These are phyloP conservation scores for Agonopterix arenella DNA, from an alignment of 2,888 invertebrate genomes.

Conservation along the genomic window DNA sequence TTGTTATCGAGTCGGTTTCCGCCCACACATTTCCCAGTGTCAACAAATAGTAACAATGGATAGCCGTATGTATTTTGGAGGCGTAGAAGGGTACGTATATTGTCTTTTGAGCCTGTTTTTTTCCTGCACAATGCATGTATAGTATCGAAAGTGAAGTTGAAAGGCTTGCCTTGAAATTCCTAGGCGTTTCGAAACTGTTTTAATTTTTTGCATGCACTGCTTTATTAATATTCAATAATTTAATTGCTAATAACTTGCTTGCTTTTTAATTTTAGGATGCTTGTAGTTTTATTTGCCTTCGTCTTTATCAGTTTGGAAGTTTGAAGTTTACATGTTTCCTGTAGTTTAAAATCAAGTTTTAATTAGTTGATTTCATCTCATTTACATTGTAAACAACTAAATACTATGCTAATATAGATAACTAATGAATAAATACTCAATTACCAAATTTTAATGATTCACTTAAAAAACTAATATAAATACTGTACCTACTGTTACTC, in stretches of 20 bases:
- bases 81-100: slow-evolving; percentile 61
- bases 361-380: too few species aligned
- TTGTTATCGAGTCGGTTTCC: slow-evolving; percentile 12
- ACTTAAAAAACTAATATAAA: too few species aligned
- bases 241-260: background rate
- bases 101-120: slow-evolving; percentile 9
- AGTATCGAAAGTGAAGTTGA: slow-evolving; percentile 48
- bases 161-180: slow-evolving; percentile 59
- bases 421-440: too few species aligned
- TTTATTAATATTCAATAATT: background rate
- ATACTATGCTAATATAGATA: too few species aligned
- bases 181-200: slow-evolving; percentile 36
- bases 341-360: too few species aligned
- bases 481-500: too few species aligned
- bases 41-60: slow-evolving; percentile 21
- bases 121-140: slow-evolving; percentile 9
- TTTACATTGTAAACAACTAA: too few species aligned
- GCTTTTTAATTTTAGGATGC: background rate
- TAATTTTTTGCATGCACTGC: slow-evolving; percentile 6
- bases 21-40: slow-evolving; percentile 11
- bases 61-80: slow-evolving; percentile 50
- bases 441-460: too few species aligned
- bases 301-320: too few species aligned
- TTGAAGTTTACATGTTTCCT: too few species aligned
- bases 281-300: too few species aligned